phyloP scores from a whole-genome alignment of 92 coral and sea anemone genomes.

The Virgularia gustaviana region DNA sequence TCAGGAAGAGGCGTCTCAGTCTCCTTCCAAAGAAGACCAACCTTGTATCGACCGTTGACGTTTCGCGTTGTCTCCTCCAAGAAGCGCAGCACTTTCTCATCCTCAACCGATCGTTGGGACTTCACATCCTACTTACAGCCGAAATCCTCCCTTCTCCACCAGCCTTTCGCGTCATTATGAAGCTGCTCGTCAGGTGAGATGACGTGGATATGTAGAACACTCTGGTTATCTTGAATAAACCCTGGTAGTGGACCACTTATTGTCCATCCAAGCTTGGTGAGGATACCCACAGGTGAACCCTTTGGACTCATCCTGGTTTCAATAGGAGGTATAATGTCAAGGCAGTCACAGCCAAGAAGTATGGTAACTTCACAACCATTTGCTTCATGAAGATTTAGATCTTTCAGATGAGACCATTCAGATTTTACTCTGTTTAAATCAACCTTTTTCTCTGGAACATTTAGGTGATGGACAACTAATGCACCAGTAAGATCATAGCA shows the following conservation, averaged over 20 bases:
- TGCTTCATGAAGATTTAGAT: no score
- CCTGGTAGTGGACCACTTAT: slow-evolving; percentile 49
- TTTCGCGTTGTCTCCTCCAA: slow-evolving; percentile 30
- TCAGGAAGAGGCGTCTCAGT: neutral
- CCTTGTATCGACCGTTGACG: slow-evolving; percentile 47
- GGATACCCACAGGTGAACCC: slow-evolving; percentile 46
- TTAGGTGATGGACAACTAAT: slow-evolving; percentile 33
- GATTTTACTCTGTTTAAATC: neutral
- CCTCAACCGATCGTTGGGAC: slow-evolving; percentile 33
- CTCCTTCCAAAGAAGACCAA: slow-evolving; percentile 45
- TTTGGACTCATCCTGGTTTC: slow-evolving; percentile 47
- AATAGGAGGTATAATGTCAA: slow-evolving; percentile 45
- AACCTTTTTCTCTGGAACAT: slow-evolving; percentile 21
- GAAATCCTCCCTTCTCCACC: slow-evolving; percentile 34
- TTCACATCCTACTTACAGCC: slow-evolving; percentile 28
- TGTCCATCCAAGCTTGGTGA: slow-evolving; percentile 50
- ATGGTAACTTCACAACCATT: slow-evolving; percentile 36
- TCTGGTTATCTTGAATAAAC: slow-evolving; percentile 20
- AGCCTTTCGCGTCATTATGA: slow-evolving; percentile 22
- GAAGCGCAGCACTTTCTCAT: slow-evolving; percentile 35
- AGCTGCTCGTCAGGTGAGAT: slow-evolving; percentile 43
- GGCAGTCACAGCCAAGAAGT: slow-evolving; percentile 41
- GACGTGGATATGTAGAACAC: slow-evolving; percentile 30
- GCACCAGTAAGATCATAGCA: slow-evolving; percentile 27
- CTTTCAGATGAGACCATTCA: slow-evolving; percentile 38